Evolutionary conservation across 2,888 invertebrate genomes (phyloP).

Genomic region (Drosophila testacea): DNA sequence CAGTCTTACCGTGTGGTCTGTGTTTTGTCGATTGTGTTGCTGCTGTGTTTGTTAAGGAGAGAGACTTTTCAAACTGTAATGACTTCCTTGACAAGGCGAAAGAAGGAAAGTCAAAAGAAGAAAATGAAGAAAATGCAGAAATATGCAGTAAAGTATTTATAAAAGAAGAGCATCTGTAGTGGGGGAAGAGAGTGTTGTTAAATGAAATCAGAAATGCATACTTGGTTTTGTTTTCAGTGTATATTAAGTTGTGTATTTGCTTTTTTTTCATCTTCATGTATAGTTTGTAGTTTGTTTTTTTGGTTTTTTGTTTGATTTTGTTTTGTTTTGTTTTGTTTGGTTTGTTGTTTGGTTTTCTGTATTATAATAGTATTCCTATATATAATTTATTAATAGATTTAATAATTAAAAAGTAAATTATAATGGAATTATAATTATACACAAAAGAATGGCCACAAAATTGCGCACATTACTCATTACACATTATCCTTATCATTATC

Average conservation of each 20-base stretch:
- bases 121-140: neutral
- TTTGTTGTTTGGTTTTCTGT: conserved; percentile 32
- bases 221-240: conserved; percentile 75
- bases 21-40: conserved; percentile 33
- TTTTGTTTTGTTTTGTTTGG: conserved; percentile 22
- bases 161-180: conserved; percentile 1
- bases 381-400: conserved; percentile 64
- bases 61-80: conserved; percentile 16
- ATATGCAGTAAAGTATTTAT: neutral
- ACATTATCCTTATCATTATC: conserved; percentile 25
- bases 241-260: conserved; percentile 79
- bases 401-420: conserved; percentile 70
- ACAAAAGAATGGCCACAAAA: conserved; percentile 59
- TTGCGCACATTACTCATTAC: conserved; percentile 46
- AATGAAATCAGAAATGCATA: conserved; percentile 70
- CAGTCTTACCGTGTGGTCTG: conserved; percentile 35
- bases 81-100: conserved; percentile 20
- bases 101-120: neutral
- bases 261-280: conserved; percentile 67
- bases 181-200: conserved; percentile 22
- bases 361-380: conserved; percentile 71
- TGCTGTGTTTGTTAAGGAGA: conserved; percentile 28
- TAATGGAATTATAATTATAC: conserved; percentile 68
- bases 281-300: conserved; percentile 59
- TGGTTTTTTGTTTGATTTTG: conserved; percentile 17